phyloP scores from a whole-genome alignment of 2,113 vertebrate species.

The Garra rufa region DNA sequence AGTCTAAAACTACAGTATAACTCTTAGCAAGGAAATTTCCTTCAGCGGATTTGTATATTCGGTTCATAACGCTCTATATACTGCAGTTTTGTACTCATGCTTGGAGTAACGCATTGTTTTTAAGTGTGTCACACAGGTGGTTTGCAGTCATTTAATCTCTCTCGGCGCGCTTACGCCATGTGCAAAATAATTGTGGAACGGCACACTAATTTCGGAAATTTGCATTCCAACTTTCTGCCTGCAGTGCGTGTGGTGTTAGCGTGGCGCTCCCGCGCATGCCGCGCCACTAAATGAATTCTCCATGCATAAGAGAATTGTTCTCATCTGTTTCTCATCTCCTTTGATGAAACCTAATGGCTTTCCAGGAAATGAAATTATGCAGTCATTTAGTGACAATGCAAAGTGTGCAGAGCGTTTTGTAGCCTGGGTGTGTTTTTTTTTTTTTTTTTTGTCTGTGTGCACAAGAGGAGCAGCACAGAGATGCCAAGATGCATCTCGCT shows the following conservation, averaged over 20 bases:
- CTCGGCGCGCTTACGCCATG: slow-evolving; percentile 4
- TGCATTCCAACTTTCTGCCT: slow-evolving; percentile 29
- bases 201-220: slow-evolving; percentile 55
- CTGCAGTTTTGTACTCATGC: not conserved
- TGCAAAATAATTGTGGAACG: slow-evolving; percentile 45
- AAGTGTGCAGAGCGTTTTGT: slow-evolving; percentile 69
- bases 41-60: not conserved
- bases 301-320: slow-evolving; percentile 68
- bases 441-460: slow-evolving; percentile 45
- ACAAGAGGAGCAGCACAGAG: slow-evolving; percentile 26
- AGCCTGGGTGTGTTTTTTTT: slow-evolving; percentile 57
- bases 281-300: slow-evolving; percentile 67
- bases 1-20: not conserved
- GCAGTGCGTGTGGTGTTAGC: slow-evolving; percentile 53
- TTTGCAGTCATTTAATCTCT: slow-evolving; percentile 49
- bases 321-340: slow-evolving; percentile 77
- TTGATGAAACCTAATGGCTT: slow-evolving; percentile 79
- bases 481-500: slow-evolving; percentile 19
- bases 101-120: not conserved
- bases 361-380: slow-evolving; percentile 80
- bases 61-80: not conserved
- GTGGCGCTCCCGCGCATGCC: slow-evolving; percentile 30
- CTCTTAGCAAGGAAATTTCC: not conserved
- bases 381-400: slow-evolving; percentile 74
- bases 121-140: slow-evolving; percentile 27